Base-by-base conservation (phyloP, 2,113 vertebrate genomes). In the Corythornis vintsioides region DNA sequence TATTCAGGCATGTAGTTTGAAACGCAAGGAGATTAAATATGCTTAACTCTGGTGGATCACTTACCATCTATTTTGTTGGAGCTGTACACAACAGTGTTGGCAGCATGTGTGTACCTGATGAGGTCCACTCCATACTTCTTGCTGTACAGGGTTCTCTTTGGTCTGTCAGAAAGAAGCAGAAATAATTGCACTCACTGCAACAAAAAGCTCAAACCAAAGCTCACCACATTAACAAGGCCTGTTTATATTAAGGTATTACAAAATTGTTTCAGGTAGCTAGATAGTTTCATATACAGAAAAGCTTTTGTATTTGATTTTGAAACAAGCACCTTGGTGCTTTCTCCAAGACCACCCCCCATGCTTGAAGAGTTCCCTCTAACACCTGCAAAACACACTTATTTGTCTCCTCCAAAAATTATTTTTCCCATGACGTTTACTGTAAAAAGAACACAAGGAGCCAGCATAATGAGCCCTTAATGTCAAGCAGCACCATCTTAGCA, bases 41-140 rank as follows among this genome's bases (percentile, higher is more conserved):
- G 13, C 52, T 60, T 28, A 53, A 26, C 26, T 71, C 69, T 57
- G 80, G 73, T 26, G 65, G 31, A 18, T 73, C 92, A 98, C 99
- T 97, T 98, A 99, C 99, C 99, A 87, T 99, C 99, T 77, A 99
- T 99, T 98, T 99, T 99, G 98, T 99, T 99, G 94, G 99, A 99
- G 94, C 99, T 99, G 98, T 99, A 99, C 95, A 99, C 99, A 1
- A 99, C 99, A 15, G 99, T 99, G 97, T 99, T 99, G 91, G 99
- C 99, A 84, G 99, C 99, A 80, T 99, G 99, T 13, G 99, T 99
- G 91, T 99, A 99, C 95, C 99, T 98, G 98, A 99, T 99, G 93
- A 99, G 98, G 96, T 99, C 99, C 94, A 99, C 99, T 25, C 99
- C 99, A 47, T 99, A 99, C 96, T 99, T 99, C 97, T 99, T 99